Evolutionary conservation across 2,797 vertebrate species (phyloP).

Genomic region (Gymnoscopelus microlampas): DNA sequence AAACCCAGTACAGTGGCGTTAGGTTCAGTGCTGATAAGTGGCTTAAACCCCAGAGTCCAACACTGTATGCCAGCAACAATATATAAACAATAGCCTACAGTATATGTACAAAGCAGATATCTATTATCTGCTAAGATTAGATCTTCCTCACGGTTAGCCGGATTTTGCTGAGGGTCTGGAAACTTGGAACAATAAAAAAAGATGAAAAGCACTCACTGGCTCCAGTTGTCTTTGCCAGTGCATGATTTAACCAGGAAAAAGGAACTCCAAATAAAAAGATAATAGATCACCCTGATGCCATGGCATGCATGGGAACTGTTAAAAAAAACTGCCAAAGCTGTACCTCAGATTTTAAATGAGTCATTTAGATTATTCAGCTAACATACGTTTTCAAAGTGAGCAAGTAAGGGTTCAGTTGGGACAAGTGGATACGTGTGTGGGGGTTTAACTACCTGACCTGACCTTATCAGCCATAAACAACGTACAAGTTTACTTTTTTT

Average conservation of each 20-base stretch:
- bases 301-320: too few species aligned
- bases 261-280: not conserved
- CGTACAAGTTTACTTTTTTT: too few species aligned
- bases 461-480: too few species aligned
- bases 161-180: slow-evolving; percentile 43
- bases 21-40: slow-evolving; percentile 5
- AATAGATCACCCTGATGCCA: not conserved
- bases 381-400: too few species aligned
- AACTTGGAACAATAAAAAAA: slow-evolving; percentile 55
- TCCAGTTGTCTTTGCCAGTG: not conserved
- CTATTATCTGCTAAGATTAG: slow-evolving; percentile 30
- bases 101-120: not conserved
- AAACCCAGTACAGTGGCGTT: slow-evolving; percentile 38
- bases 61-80: not conserved
- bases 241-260: slow-evolving; percentile 12
- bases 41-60: slow-evolving; percentile 26
- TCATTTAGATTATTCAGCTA: too few species aligned
- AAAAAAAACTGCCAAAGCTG: too few species aligned
- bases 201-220: not conserved
- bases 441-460: too few species aligned
- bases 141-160: not conserved
- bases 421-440: too few species aligned
- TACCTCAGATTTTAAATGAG: too few species aligned
- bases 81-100: slow-evolving; percentile 30
- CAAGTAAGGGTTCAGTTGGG: too few species aligned